Evolutionary conservation across 2,797 vertebrate species (phyloP).

Genomic region (Distichodus sexfasciatus): DNA sequence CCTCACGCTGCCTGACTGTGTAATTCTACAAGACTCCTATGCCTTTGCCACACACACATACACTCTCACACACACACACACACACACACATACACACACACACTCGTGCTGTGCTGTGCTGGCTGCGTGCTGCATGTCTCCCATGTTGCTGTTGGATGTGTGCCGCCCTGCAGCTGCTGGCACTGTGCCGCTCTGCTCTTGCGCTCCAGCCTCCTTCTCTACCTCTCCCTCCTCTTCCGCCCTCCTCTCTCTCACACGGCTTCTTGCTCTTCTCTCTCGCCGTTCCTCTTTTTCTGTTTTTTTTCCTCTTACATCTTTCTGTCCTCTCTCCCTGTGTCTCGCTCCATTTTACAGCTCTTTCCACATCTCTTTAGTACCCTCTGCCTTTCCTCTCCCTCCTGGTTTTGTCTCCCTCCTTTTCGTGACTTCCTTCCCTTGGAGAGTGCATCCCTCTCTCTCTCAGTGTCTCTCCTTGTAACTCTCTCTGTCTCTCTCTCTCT

Average conservation of each 20-base stretch:
- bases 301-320: background rate
- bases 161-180: constrained; percentile 57
- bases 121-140: constrained; percentile 21
- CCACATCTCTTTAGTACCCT: no score
- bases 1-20: constrained; percentile 16
- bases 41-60: no score
- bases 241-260: constrained; percentile 21
- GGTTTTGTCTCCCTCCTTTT: no score
- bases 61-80: no score
- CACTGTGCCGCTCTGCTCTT: constrained; percentile 50
- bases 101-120: constrained; percentile 15
- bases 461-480: no score
- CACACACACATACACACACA: no score
- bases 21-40: constrained; percentile 37
- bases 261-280: background rate
- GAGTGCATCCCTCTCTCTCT: no score
- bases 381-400: background rate
- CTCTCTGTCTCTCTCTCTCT: no score
- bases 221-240: constrained; percentile 10
- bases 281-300: background rate
- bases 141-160: constrained; percentile 33
- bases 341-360: no score
- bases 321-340: no score
- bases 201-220: constrained; percentile 57
- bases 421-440: no score